Evolutionary conservation across 1,140 invertebrate species (phyloP), one percentile per base, ranked within the genome.

Genomic region (Dysdera silvatica): DNA sequence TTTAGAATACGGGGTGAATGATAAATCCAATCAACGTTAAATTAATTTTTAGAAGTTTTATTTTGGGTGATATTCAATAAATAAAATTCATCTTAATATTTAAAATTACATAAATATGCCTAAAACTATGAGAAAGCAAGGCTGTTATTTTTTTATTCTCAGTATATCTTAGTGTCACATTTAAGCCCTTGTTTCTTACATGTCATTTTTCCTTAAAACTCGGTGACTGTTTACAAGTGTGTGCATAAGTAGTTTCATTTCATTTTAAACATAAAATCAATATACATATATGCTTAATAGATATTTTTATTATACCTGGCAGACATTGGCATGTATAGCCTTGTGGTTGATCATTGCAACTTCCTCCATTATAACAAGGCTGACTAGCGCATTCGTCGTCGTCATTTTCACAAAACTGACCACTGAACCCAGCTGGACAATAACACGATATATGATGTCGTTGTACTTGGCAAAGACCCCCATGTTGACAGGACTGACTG

Each of bases 361-460:
- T 87, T 14, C 87, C 94, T 18, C 87, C 87, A 71, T 98, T 97
- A 71, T 88, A 91, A 74, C 94, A 97, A 28, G 94, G 93, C 70
- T 89, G 80, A 69, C 89, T 86, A 14, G 88, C 86, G 76, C 95
- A 98, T 72, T 97, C 91, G 70, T 95, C 87, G 35, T 97, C 91
- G 72, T 97, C 92, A 66, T 88, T 83, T 78, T 98, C 93, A 77
- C 95, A 99, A 63, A 85, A 83, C 65, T 86, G 83, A 51, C 95
- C 95, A 1, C 89, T 91, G 76, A 94, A 99, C 31, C 95, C 95
- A 68, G 92, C 90, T 2, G 91, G 88, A 74, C 95, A 98, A 74
- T 80, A 77, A 68, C 83, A 84, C 23, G 71, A 71, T 31, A 76
- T 70, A 53, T 77, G 72, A 54, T 81, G 79, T 48, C 72, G 70